These are phyloP conservation scores for Acanthosepion lycidas DNA, from an alignment of 2,888 invertebrate genomes.

Conservation along the genomic window DNA sequence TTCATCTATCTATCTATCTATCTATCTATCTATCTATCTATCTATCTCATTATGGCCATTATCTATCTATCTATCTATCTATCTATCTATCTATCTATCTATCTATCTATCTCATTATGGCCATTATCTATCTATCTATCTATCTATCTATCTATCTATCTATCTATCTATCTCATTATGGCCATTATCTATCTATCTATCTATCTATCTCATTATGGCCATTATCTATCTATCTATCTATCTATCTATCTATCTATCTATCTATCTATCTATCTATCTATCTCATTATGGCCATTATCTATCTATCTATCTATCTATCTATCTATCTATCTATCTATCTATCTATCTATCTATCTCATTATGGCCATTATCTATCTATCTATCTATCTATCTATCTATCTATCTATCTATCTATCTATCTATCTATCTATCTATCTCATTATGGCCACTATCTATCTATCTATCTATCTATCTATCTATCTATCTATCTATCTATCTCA, in stretches of 20 bases:
- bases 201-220: neutral
- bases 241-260: too few relatives aligned
- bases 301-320: neutral
- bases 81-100: neutral
- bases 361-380: too few relatives aligned
- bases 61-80: neutral
- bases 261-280: too few relatives aligned
- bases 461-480: neutral
- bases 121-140: neutral
- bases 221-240: neutral
- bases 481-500: neutral
- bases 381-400: neutral
- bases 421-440: neutral
- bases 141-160: neutral
- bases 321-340: neutral
- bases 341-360: too few relatives aligned
- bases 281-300: too few relatives aligned
- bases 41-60: too few relatives aligned
- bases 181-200: neutral
- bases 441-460: neutral
- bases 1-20: neutral
- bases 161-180: neutral
- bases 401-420: neutral
- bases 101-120: neutral
- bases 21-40: neutral